Base-by-base conservation (phyloP, 2,888 invertebrate genomes). In the Melangyna quadrimaculata region DNA sequence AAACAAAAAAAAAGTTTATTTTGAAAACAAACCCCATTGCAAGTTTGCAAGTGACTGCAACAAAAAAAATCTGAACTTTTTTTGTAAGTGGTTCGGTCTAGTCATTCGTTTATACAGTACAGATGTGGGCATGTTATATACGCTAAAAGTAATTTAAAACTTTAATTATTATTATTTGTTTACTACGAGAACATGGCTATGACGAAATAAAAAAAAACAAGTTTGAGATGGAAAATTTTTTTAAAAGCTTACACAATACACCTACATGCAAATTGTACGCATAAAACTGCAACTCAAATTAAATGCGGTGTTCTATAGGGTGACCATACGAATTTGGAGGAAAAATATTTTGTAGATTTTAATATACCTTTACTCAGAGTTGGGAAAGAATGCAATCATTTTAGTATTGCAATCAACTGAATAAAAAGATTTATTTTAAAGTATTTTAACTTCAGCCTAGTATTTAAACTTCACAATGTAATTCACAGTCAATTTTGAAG, bases 131-230 rank as follows among this genome's bases (percentile, higher is more conserved):
- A 45, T n/a, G 14, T 8, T 22, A n/a, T n/a, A n/a, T n/a, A 40
- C 43, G n/a, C 40, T 32, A 14, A 14, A 35, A 45, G 27, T 32
- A 63, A 10, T 55, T 27, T 45, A 55, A 24, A 43, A 63, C 9
- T 51, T 48, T 17, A 17, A n/a, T n/a, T n/a, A n/a, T n/a, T n/a
- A n/a, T n/a, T n/a, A 43, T 55, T 71, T 78, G 71, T 78, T 71
- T 78, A 78, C 75, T 75, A 59, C 22, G 32, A 35, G 24, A 45
- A 35, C n/a, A 19, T 29, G 75, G 69, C 29, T 70, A 43, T 70
- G 78, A 55, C 27, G 61, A 53, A 70, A 77, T 17, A 43, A 17
- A 29, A 71, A 43, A 14, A 29, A 71, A 71, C 71, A n/a, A 19
- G 53, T 51, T 70, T 40, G 7, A 53, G n/a, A 29, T 61, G 27